Conservation (phyloP, 2,113 vertebrate species). For the Megaptera novaeangliae region DNA sequence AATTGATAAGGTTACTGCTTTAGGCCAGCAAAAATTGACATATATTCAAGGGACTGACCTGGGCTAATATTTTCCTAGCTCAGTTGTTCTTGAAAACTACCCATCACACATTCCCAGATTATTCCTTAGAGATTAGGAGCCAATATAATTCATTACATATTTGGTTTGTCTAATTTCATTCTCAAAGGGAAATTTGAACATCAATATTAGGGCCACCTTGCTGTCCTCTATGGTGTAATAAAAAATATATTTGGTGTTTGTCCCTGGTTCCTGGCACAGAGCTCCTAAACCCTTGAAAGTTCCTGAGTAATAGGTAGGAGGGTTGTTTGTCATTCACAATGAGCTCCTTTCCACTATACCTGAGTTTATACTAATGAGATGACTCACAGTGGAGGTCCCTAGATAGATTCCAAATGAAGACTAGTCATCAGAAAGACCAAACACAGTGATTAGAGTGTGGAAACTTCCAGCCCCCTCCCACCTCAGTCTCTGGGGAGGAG, state of each 20-base stretch:
- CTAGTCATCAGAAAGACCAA: background rate
- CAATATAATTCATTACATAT: background rate
- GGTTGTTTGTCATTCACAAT: background rate
- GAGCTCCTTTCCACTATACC: background rate
- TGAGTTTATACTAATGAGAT: background rate
- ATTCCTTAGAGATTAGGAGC: background rate
- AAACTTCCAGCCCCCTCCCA: background rate
- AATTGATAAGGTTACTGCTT: background rate
- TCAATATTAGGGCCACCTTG: background rate
- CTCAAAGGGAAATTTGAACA: background rate
- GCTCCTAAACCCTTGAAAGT: background rate
- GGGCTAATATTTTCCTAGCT: background rate
- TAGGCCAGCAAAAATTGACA: background rate
- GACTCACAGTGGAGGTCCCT: background rate
- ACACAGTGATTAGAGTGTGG: background rate
- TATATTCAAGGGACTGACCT: background rate
- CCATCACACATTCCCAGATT: background rate
- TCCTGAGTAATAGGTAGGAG: background rate
- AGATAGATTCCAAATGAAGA: background rate
- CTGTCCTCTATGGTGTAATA: background rate
- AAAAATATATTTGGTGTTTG: background rate
- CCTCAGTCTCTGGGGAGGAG: background rate
- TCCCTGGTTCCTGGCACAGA: background rate
- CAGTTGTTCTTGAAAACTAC: background rate
- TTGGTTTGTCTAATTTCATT: background rate